Evolutionary conservation across 2,113 vertebrate genomes (phyloP).

Genomic region (Corynorhinus townsendii): DNA sequence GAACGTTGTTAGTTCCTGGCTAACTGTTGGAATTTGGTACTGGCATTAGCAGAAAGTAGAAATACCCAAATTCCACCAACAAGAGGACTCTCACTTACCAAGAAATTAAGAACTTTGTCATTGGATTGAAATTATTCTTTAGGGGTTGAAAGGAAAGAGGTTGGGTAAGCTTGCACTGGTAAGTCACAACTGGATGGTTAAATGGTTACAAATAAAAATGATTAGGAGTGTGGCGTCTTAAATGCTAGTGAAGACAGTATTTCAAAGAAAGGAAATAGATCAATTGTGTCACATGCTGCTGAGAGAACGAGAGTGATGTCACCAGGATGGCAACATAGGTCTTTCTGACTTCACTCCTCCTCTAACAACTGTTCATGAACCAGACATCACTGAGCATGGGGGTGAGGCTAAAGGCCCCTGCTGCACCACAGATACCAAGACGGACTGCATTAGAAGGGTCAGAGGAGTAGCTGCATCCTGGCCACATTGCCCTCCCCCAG

Average conservation of each 20-base stretch:
- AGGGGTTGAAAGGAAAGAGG: not conserved
- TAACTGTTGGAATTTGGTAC: not conserved
- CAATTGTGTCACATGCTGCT: not conserved
- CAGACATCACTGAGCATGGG: not conserved
- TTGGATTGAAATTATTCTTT: not conserved
- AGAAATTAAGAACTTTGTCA: not conserved
- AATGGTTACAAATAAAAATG: not conserved
- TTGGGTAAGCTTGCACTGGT: not conserved
- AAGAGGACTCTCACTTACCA: not conserved
- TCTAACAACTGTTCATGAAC: not conserved
- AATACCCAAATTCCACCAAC: not conserved
- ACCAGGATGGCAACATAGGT: not conserved
- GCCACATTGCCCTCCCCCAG: too few relatives aligned
- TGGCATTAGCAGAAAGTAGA: not conserved
- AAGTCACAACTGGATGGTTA: not conserved
- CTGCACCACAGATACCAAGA: not conserved
- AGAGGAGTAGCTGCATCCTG: not conserved
- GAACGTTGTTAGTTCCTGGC: not conserved
- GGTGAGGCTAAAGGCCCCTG: not conserved
- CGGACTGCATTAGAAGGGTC: not conserved
- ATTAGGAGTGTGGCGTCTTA: not conserved
- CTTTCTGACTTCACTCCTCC: rapidly evolving
- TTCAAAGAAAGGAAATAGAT: not conserved
- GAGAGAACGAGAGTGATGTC: not conserved
- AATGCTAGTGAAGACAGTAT: not conserved